Evolutionary conservation across 2,113 vertebrate genomes (phyloP).

Genomic region (Psilopogon haemacephalus): DNA sequence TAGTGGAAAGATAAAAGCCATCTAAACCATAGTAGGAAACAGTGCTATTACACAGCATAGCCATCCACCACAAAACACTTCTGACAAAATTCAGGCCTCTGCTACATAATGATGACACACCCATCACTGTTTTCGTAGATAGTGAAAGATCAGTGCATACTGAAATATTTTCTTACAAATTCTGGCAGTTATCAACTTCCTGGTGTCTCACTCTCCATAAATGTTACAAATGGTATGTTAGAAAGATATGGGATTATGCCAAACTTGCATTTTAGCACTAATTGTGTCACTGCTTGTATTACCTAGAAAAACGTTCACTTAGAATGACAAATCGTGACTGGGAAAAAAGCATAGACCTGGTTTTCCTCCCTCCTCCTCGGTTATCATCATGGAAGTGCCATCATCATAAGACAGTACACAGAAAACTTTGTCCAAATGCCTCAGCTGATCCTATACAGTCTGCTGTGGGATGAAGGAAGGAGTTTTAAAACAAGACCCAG

Average conservation of each 20-base stretch:
- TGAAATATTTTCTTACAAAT: background rate
- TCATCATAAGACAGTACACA: background rate
- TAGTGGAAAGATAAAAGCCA: constrained; percentile 35
- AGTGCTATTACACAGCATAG: background rate
- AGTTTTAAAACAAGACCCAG: background rate
- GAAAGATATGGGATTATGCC: background rate
- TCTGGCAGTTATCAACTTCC: background rate
- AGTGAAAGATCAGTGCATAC: background rate
- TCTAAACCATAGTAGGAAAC: background rate
- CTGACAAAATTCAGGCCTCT: background rate
- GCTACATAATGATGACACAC: background rate
- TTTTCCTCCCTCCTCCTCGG: background rate
- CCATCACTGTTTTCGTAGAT: rapidly evolving
- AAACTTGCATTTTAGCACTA: background rate
- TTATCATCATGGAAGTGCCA: background rate
- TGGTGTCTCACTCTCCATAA: background rate
- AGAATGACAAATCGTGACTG: background rate
- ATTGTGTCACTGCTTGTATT: background rate
- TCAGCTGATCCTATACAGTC: background rate
- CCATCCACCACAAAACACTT: background rate
- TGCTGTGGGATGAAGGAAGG: background rate
- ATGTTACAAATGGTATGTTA: background rate
- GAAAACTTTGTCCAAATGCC: background rate
- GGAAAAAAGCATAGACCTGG: background rate
- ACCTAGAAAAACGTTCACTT: background rate